Percentiles rank a stretch among this genome's conserved stretches.
These are phyloP conservation scores for Cariama cristata DNA, from an alignment of 2,113 vertebrate species.

Conservation along the genomic window DNA sequence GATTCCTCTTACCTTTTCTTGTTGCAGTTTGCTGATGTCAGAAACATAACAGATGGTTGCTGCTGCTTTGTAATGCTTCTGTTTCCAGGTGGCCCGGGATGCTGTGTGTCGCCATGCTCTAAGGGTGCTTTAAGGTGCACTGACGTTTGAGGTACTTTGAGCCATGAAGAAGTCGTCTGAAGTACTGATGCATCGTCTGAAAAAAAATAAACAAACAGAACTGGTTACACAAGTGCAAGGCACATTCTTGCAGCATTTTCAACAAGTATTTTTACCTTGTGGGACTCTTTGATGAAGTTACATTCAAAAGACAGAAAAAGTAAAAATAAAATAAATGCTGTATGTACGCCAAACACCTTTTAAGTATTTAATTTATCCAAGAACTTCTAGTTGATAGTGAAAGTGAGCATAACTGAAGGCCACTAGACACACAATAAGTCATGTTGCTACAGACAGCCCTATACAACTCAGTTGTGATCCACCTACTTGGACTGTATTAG, in stretches of 20 bases:
- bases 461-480: neutral
- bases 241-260: neutral
- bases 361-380: neutral
- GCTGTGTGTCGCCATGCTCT: neutral
- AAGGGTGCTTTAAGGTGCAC: neutral
- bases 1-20: neutral
- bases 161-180: neutral
- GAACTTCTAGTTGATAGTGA: neutral
- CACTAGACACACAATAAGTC: neutral
- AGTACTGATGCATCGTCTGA: neutral
- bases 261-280: neutral
- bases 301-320: neutral
- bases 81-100: neutral
- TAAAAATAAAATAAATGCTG: neutral
- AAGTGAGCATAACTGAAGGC: neutral
- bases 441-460: neutral
- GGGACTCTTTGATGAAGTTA: neutral
- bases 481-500: neutral
- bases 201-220: neutral
- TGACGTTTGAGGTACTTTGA: neutral
- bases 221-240: neutral
- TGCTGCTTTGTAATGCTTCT: neutral
- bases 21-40: neutral
- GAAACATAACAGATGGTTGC: neutral
- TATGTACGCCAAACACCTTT: neutral